A percentile compares a stretch with the other conserved stretches of the same genome.
Conservation (phyloP, 2,113 vertebrate genomes). For the Amazona vittata region DNA sequence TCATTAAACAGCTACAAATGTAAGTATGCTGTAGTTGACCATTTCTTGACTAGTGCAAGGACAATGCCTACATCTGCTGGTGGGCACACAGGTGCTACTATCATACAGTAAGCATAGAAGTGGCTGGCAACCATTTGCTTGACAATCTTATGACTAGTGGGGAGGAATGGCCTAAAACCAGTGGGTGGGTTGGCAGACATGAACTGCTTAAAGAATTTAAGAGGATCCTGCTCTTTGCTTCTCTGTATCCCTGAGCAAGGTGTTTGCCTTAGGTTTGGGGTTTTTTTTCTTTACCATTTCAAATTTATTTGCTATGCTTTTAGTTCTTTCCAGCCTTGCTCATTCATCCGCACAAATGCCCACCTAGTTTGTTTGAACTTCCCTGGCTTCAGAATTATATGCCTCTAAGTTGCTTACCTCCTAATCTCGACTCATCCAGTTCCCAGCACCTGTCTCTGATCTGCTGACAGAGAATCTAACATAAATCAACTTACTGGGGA, state of each 20-base stretch:
- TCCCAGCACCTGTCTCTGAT: neutral
- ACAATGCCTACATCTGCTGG: neutral
- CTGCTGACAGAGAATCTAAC: neutral
- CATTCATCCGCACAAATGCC: neutral
- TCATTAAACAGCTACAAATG: neutral
- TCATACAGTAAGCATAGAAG: neutral
- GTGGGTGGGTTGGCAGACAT: fast-evolving
- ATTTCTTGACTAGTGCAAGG: neutral
- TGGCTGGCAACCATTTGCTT: neutral
- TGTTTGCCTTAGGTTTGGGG: neutral
- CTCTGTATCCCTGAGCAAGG: neutral
- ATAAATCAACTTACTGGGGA: neutral
- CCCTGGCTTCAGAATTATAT: neutral
- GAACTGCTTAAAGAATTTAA: neutral
- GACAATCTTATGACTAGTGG: neutral
- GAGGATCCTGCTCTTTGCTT: neutral
- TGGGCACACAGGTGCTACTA: neutral
- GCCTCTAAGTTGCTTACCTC: neutral
- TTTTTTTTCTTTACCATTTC: neutral
- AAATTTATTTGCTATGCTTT: neutral
- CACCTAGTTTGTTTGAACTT: neutral
- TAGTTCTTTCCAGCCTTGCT: neutral
- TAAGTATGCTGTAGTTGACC: neutral
- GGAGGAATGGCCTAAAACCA: neutral
- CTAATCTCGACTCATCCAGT: neutral